Evolutionary conservation across 2,113 vertebrate species (phyloP).

Genomic region (Pholis gunnellus): DNA sequence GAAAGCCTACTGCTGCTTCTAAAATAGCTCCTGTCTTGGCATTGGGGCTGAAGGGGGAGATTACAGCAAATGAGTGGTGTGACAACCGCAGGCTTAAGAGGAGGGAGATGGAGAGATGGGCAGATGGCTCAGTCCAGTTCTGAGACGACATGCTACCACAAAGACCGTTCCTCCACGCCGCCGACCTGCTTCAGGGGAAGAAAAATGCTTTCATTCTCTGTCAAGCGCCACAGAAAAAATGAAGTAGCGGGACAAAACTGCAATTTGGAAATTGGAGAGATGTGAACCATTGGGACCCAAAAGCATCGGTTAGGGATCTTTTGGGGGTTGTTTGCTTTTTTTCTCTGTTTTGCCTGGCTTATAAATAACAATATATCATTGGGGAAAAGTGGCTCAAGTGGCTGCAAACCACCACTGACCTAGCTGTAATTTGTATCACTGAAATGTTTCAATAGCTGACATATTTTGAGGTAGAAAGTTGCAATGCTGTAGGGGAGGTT

Average conservation of each 20-base stretch:
- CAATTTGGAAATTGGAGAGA: slow-evolving; percentile 71
- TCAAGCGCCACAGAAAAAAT: slow-evolving; percentile 71
- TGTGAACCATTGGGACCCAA: slow-evolving; percentile 59
- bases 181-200: slow-evolving; percentile 65
- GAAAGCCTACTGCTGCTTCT: slow-evolving; percentile 60
- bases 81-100: slow-evolving; percentile 68
- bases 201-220: slow-evolving; percentile 72
- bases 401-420: slow-evolving; percentile 73
- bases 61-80: slow-evolving; percentile 77
- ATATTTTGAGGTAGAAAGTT: slow-evolving; percentile 59
- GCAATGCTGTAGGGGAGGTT: slow-evolving; percentile 32
- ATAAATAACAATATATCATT: slow-evolving; percentile 83
- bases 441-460: slow-evolving; percentile 61
- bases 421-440: slow-evolving; percentile 72
- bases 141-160: slow-evolving; percentile 59
- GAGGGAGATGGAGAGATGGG: slow-evolving; percentile 67
- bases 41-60: slow-evolving; percentile 52
- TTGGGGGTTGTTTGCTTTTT: slow-evolving; percentile 57
- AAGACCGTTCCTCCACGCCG: slow-evolving; percentile 52
- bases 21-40: slow-evolving; percentile 77
- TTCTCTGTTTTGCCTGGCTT: slow-evolving; percentile 61
- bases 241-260: slow-evolving; percentile 63
- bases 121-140: slow-evolving; percentile 70
- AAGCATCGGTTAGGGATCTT: slow-evolving; percentile 64
- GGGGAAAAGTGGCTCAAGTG: slow-evolving; percentile 66